Evolutionary conservation across 35 echinoderm and acorn worm genomes (phyloP).

Genomic region (Apostichopus californicus): DNA sequence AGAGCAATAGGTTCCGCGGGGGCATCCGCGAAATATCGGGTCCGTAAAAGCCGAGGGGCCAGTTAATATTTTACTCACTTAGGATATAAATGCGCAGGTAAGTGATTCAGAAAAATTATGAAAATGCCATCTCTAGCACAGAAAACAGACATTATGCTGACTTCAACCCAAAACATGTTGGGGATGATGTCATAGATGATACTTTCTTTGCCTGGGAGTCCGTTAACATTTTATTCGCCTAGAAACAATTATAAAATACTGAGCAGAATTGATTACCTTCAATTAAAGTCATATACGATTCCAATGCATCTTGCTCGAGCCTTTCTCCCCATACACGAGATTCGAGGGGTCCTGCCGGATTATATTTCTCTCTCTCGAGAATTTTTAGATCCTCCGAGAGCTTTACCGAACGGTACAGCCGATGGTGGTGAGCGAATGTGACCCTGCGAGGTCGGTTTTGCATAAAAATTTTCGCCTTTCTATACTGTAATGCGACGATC

Average conservation of each 20-base stretch:
- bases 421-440: slow-evolving; percentile 59
- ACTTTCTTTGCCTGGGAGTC: too few relatives aligned
- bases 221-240: too few relatives aligned
- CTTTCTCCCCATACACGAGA: slow-evolving; percentile 73
- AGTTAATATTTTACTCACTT: too few relatives aligned
- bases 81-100: too few relatives aligned
- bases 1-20: too few relatives aligned
- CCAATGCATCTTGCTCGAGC: slow-evolving; percentile 52
- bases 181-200: neutral
- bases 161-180: too few relatives aligned
- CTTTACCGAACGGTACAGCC: slow-evolving; percentile 63
- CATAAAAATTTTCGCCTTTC: slow-evolving; percentile 70
- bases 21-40: too few relatives aligned
- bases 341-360: slow-evolving; percentile 51
- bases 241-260: too few relatives aligned
- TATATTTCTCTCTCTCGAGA: slow-evolving; percentile 63
- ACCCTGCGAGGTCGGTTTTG: slow-evolving; percentile 63
- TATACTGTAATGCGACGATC: slow-evolving; percentile 53
- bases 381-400: slow-evolving; percentile 67
- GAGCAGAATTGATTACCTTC: slow-evolving; percentile 55
- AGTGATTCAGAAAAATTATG: too few relatives aligned
- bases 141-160: too few relatives aligned
- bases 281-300: slow-evolving; percentile 62
- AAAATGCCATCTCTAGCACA: too few relatives aligned
- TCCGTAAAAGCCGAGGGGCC: too few relatives aligned